Percentiles rank a stretch among this genome's conserved stretches.
Conservation (phyloP, 2,888 invertebrate species). For the Lathronympha strigana region DNA sequence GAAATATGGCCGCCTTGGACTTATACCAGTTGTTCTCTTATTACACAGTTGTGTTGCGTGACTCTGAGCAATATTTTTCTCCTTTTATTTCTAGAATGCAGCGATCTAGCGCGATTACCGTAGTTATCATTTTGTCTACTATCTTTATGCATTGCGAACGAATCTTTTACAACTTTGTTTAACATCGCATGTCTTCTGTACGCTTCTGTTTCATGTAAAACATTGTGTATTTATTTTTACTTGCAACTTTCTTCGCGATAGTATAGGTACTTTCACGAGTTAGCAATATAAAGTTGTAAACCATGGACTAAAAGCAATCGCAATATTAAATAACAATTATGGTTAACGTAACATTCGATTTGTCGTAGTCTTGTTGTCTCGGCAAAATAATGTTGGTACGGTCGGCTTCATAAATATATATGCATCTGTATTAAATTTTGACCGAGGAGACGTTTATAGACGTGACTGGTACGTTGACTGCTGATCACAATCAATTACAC, state of each 20-base stretch:
- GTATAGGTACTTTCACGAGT: background rate
- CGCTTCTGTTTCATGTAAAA: conserved; percentile 11
- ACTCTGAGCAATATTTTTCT: conserved; percentile 33
- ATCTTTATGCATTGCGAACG: conserved; percentile 34
- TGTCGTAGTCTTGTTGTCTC: too few species aligned
- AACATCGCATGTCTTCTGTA: conserved; percentile 17
- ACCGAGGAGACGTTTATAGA: too few species aligned
- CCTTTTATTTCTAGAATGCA: conserved; percentile 21
- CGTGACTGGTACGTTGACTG: too few species aligned
- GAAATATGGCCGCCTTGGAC: too few species aligned
- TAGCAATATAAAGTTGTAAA: too few species aligned
- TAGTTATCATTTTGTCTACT: conserved; percentile 27
- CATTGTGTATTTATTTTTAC: conserved; percentile 3
- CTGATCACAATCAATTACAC: too few species aligned
- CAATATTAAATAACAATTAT: too few species aligned
- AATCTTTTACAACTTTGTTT: conserved; percentile 28
- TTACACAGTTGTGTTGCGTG: conserved; percentile 35
- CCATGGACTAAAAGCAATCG: too few species aligned
- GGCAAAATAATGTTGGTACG: too few species aligned
- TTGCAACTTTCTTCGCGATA: background rate
- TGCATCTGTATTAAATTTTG: too few species aligned
- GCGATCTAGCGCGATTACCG: conserved; percentile 9
- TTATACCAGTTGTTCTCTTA: conserved; percentile 8
- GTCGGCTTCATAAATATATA: too few species aligned
- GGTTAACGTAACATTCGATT: too few species aligned